These are phyloP conservation scores for Tenrec ecaudatus DNA, from an alignment of 2,113 vertebrate genomes.

Conservation along the genomic window DNA sequence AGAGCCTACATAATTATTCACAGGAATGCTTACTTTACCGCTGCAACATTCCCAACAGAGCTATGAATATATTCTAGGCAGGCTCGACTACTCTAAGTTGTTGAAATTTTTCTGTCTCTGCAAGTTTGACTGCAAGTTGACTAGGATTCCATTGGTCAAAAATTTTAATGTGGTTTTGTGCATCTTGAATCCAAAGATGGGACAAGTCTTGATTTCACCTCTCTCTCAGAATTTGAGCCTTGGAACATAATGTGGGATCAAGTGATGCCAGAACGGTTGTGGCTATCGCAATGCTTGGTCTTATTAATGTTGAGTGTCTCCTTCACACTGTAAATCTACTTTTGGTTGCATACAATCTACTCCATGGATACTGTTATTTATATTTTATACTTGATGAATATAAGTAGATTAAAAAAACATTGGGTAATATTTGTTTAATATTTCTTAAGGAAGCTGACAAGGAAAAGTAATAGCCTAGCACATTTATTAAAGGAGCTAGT, in stretches of 20 bases:
- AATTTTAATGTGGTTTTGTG: slow-evolving; percentile 9
- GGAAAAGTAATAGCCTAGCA: too few species aligned
- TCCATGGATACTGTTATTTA: too few species aligned
- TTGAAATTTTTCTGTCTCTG: slow-evolving; percentile 60
- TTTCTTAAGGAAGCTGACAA: too few species aligned
- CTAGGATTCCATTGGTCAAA: not conserved
- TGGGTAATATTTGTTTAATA: too few species aligned
- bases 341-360: not conserved
- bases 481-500: too few species aligned
- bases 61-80: slow-evolving; percentile 50
- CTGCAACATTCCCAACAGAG: slow-evolving; percentile 42
- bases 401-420: too few species aligned
- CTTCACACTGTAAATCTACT: not conserved
- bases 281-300: not conserved
- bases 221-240: not conserved
- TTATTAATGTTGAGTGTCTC: not conserved
- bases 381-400: too few species aligned
- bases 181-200: not conserved
- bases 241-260: not conserved
- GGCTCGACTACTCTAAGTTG: not conserved
- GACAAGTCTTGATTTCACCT: not conserved
- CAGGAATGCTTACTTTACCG: slow-evolving; percentile 52
- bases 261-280: not conserved
- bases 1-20: slow-evolving; percentile 60
- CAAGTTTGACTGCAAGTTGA: slow-evolving; percentile 25